A percentile compares a stretch with the other conserved stretches of the same genome.
These are phyloP conservation scores for Charadrius vociferus DNA, from an alignment of 2,113 vertebrate genomes.

Conservation along the genomic window DNA sequence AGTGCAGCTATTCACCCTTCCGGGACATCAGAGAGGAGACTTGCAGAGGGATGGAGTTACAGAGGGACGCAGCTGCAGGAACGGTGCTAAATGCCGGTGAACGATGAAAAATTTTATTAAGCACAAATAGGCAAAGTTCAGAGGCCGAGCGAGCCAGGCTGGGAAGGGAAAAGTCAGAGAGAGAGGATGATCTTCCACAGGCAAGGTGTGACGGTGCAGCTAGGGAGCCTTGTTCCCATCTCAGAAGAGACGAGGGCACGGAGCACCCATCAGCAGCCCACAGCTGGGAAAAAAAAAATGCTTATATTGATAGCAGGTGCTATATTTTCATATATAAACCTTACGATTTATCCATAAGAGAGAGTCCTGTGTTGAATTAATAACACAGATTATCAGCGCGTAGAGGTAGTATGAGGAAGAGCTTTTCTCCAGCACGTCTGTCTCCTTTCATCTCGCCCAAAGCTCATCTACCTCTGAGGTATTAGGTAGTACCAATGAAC, in stretches of 20 bases:
- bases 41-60: not conserved
- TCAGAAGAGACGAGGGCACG: not conserved
- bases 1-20: not conserved
- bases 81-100: not conserved
- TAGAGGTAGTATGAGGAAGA: not conserved
- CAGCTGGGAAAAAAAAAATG: not conserved
- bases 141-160: not conserved
- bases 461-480: not conserved
- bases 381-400: not conserved
- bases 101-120: not conserved
- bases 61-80: not conserved
- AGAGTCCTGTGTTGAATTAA: not conserved
- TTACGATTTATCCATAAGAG: not conserved
- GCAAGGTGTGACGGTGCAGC: not conserved
- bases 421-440: rapidly evolving
- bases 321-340: not conserved
- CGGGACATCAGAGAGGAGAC: rapidly evolving
- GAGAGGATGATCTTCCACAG: not conserved
- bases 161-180: not conserved
- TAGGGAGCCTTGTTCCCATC: not conserved
- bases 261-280: not conserved
- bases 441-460: not conserved
- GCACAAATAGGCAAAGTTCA: not conserved
- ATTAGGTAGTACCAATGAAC: rapidly evolving
- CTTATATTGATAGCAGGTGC: not conserved